Base-by-base conservation (phyloP, 2,113 vertebrate species). In the Etheostoma spectabile region DNA sequence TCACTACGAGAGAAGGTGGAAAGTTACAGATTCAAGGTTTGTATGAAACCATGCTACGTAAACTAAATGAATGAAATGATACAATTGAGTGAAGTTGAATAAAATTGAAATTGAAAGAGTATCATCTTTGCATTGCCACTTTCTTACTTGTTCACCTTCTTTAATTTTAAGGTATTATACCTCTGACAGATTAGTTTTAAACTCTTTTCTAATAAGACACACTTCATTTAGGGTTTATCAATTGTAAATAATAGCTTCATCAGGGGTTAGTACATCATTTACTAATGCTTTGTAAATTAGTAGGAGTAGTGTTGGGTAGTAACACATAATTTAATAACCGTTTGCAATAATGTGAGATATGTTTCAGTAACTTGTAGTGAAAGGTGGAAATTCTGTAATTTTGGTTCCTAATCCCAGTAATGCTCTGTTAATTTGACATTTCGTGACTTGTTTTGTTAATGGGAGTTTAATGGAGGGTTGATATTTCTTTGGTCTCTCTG, bases 381-480 rank as follows among this genome's bases (percentile, higher is more conserved):
- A 38, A 10, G 3, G 14, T 22, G 3, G 13, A 22, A 42, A 69
- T 56, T 42, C 16, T 1, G 15, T 57, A 2, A 46, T 19, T 13
- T 13, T 16, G 1, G 38, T 14, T 71, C 21, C 11, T 24, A 35
- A 53, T 24, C 38, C 38, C 53, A 46, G 22, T 21, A 42, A 55
- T 2, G 0, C 51, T 24, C 21, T 71, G 12, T 46, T 30, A 21
- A 13, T 33, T 60, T 8, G 2, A 33, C 24, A 72, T 59, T 27
- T 72, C 24, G 3, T 18, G 38, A 16, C 62, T 64, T 64, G 38
- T 61, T 24, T 22, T 22, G 30, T 19, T 8, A 33, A 60, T 33
- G 57, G 27, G 27, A 33, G 27, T 60, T 63, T 64, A n/a, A 64
- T 45, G n/a, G 61, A 64, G 61, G n/a, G 61, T 46, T 46, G n/a